Evolutionary conservation across 2,888 invertebrate genomes (phyloP).

Genomic region (Proisotoma minuta): DNA sequence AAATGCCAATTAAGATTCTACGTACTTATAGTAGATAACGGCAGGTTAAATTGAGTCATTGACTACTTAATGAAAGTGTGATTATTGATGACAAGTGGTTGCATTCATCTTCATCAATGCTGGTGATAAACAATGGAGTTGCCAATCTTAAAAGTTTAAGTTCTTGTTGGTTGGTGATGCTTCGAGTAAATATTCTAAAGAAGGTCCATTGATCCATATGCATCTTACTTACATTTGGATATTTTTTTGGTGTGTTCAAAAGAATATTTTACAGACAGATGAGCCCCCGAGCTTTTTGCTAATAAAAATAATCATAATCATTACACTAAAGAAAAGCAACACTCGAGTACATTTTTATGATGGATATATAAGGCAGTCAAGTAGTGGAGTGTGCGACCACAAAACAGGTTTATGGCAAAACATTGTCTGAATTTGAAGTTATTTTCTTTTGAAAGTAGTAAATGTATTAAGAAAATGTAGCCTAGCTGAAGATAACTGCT

Average conservation of each 20-base stretch:
- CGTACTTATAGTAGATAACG: too few relatives aligned
- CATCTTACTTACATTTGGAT: too few relatives aligned
- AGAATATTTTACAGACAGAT: not conserved
- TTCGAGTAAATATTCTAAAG: conserved; percentile 7
- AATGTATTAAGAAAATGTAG: too few relatives aligned
- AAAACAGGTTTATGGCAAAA: too few relatives aligned
- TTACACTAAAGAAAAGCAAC: conserved; percentile 11
- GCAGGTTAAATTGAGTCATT: conserved; percentile 8
- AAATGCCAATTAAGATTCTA: too few relatives aligned
- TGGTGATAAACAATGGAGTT: conserved; percentile 15
- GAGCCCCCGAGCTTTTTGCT: conserved; percentile 4
- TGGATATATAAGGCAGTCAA: conserved; percentile 7
- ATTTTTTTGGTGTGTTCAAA: too few relatives aligned
- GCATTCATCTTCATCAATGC: conserved; percentile 1
- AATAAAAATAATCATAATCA: conserved; percentile 18
- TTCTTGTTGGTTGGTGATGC: not conserved
- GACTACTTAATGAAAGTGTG: conserved; percentile 8
- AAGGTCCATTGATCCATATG: too few relatives aligned
- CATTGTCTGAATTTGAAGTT: too few relatives aligned
- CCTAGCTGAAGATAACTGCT: too few relatives aligned
- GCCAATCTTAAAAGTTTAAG: not conserved
- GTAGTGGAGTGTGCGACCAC: too few relatives aligned
- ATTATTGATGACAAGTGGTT: conserved; percentile 14
- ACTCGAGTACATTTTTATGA: conserved; percentile 8
- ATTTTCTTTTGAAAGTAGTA: too few relatives aligned